Percentiles rank a stretch among this genome's conserved stretches.
These are phyloP conservation scores for Tapera naevia DNA, from an alignment of 2,797 vertebrate species.

Conservation along the genomic window DNA sequence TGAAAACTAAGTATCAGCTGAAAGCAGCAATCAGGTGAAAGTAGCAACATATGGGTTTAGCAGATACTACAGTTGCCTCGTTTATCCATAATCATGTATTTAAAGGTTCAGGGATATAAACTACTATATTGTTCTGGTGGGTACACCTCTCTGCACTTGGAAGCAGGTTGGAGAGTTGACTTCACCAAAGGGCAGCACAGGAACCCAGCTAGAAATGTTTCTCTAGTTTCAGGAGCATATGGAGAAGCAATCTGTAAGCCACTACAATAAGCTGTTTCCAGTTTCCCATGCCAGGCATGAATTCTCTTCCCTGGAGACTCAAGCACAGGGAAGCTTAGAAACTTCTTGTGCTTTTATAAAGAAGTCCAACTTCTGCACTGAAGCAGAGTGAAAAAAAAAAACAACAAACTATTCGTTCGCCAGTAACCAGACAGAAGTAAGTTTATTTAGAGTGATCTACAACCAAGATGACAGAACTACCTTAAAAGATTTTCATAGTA, in stretches of 20 bases:
- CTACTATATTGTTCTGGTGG: not conserved
- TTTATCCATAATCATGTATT: not conserved
- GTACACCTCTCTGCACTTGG: not conserved
- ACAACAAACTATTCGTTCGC: not conserved
- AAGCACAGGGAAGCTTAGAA: not conserved
- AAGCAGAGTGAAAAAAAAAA: not conserved
- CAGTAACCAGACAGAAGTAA: not conserved
- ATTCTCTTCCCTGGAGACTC: not conserved
- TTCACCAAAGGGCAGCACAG: not conserved
- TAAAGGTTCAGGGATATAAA: not conserved
- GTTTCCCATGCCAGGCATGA: not conserved
- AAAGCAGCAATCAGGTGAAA: not conserved
- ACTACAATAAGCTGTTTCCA: not conserved
- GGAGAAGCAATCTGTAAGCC: not conserved
- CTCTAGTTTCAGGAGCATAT: not conserved
- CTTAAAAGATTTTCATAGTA: not conserved
- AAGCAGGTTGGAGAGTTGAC: not conserved
- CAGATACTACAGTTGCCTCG: not conserved
- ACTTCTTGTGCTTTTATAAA: not conserved
- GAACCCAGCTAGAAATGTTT: not conserved
- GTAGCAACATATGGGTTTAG: not conserved
- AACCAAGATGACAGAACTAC: not conserved
- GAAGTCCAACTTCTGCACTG: not conserved
- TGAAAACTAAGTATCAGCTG: not conserved
- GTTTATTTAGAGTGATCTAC: not conserved